These are phyloP conservation scores for Helleia helle DNA, from an alignment of 2,888 invertebrate species.

Conservation along the genomic window DNA sequence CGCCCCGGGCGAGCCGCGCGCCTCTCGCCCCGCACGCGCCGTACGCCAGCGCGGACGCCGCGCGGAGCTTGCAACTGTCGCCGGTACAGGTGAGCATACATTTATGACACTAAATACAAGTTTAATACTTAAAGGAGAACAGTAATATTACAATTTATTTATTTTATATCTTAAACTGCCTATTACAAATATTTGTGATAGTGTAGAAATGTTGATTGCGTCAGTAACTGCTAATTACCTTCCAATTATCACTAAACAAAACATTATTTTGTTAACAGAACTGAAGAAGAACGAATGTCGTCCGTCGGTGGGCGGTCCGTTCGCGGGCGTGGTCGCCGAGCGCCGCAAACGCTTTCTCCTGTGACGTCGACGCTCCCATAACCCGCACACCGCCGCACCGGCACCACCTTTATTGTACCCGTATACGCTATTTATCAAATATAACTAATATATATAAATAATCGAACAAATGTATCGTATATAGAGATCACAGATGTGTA, in stretches of 20 bases:
- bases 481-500: too few relatives aligned
- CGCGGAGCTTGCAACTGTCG: slow-evolving; percentile 80
- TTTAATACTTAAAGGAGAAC: too few relatives aligned
- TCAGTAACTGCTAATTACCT: too few relatives aligned
- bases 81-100: slow-evolving; percentile 78
- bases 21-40: slow-evolving; percentile 42
- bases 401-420: slow-evolving; percentile 10
- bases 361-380: not conserved
- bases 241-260: too few relatives aligned
- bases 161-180: too few relatives aligned
- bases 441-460: slow-evolving; percentile 7
- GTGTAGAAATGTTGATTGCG: too few relatives aligned
- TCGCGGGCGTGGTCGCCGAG: slow-evolving; percentile 83
- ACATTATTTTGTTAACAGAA: slow-evolving; percentile 39
- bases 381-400: not conserved
- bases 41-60: slow-evolving; percentile 72
- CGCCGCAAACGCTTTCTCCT: slow-evolving; percentile 76
- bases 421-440: slow-evolving; percentile 15
- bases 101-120: too few relatives aligned
- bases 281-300: slow-evolving; percentile 38
- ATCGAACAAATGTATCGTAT: slow-evolving; percentile 11
- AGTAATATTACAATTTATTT: too few relatives aligned
- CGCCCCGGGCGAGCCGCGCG: slow-evolving; percentile 43
- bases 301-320: slow-evolving; percentile 61
- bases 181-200: too few relatives aligned